Evolutionary conservation across 2,888 invertebrate species (phyloP).

Genomic region (Terebella lapidaria): DNA sequence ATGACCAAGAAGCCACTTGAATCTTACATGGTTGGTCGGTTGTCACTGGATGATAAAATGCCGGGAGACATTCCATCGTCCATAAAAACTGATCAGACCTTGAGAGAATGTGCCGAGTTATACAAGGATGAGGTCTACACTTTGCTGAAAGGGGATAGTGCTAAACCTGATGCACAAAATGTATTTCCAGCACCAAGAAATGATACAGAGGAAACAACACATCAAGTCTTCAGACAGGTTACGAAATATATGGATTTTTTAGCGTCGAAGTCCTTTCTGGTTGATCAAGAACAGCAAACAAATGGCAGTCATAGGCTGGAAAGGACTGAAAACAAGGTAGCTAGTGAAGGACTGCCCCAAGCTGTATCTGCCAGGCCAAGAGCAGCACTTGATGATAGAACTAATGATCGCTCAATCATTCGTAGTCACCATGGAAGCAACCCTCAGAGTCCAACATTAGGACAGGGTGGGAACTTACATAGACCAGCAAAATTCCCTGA

Average conservation of each 20-base stretch:
- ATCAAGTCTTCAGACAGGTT: slow-evolving; percentile 5
- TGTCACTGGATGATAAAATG: neutral
- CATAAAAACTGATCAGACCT: neutral
- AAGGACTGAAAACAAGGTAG: too few relatives aligned
- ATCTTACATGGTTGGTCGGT: neutral
- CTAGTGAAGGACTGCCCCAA: too few relatives aligned
- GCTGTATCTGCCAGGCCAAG: too few relatives aligned
- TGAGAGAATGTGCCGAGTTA: neutral
- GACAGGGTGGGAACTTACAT: too few relatives aligned
- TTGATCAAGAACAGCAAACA: neutral
- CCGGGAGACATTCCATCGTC: neutral
- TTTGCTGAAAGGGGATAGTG: neutral
- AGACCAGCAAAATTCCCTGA: too few relatives aligned
- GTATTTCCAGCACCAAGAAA: neutral
- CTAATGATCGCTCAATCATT: too few relatives aligned
- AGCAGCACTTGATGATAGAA: too few relatives aligned
- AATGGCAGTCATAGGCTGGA: neutral
- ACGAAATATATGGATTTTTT: neutral
- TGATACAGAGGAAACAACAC: neutral
- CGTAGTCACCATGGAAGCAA: too few relatives aligned
- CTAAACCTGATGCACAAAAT: neutral
- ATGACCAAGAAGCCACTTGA: slow-evolving; percentile 6
- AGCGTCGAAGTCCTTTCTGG: neutral
- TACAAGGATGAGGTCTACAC: neutral
- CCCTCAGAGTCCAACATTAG: too few relatives aligned